Evolutionary conservation across 2,888 invertebrate species (phyloP), one percentile per base, ranked within the genome.

Genomic region (Ectobius pallidus): DNA sequence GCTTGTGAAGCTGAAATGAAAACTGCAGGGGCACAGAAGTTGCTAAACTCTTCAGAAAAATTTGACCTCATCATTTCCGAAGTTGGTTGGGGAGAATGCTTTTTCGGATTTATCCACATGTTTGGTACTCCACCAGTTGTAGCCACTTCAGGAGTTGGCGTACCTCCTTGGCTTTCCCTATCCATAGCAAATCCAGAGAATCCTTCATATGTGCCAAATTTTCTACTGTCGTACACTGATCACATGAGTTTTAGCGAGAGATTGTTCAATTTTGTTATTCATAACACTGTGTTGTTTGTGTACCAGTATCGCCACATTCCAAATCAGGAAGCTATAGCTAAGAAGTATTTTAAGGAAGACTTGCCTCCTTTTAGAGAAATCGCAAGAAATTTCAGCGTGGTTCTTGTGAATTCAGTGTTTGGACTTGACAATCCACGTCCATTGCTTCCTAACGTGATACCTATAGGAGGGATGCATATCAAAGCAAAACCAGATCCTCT

Each of bases 401-500:
- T 87, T 55, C 77, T 88, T 32, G 85, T 86, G 0, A 88, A 88
- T 76, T 87, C 87, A 71, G 87, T 88, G 78, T 86, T 85, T 76
- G 87, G 86, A 76, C 84, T 87, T 69, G 87, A 87, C 76, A 85
- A 85, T 78, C 85, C 86, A 11, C 82, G 87, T n/a, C 87, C 88
- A 0, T 76, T 85, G 27, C 85, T 86, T 1, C 88, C 88, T 0
- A 83, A 85, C 70, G 77, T 88, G 49, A 82, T 88, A 14, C 88
- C 88, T 82, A 85, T 88, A 9, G 88, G 86, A 25, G 88, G 88
- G 6, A 77, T 88, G 55, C 88, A 88, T 78, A 82, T 85, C 42
- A 81, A 81, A 73, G 9, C 16, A 14, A 80, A 81, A 70, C 80
- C 87, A 55, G 85, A 86, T 77, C 83, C 85, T 20, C 79, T 88